Percentiles rank a stretch among this genome's conserved stretches.
phyloP scores from a whole-genome alignment of 2,797 vertebrate genomes.

The Carapus acus region DNA sequence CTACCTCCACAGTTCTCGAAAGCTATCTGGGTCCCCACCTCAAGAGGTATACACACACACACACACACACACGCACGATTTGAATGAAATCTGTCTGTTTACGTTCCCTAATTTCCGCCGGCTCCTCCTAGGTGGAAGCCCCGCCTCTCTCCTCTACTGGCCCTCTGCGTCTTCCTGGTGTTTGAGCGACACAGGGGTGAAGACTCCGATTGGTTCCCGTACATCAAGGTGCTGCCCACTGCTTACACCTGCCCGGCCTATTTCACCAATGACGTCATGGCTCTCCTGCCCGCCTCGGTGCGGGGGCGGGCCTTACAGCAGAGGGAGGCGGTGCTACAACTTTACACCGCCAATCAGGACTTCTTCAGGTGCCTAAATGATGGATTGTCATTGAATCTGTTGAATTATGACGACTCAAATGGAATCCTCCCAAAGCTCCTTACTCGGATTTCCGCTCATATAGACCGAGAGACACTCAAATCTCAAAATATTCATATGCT shows the following conservation, averaged over 20 bases:
- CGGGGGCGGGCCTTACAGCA: slow-evolving; percentile 73
- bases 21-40: slow-evolving; percentile 82
- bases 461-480: too few relatives aligned
- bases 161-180: slow-evolving; percentile 84
- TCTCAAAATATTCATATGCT: too few relatives aligned
- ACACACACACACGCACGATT: background rate
- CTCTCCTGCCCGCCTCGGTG: slow-evolving; percentile 72
- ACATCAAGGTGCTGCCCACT: slow-evolving; percentile 80
- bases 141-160: slow-evolving; percentile 77
- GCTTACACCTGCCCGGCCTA: slow-evolving; percentile 82
- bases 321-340: slow-evolving; percentile 62
- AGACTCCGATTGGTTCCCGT: slow-evolving; percentile 82
- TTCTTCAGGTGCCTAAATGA: slow-evolving; percentile 69
- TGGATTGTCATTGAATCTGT: too few relatives aligned
- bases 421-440: too few relatives aligned
- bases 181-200: slow-evolving; percentile 76
- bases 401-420: too few relatives aligned
- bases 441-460: too few relatives aligned
- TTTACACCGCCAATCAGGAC: slow-evolving; percentile 66
- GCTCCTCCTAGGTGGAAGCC: slow-evolving; percentile 77
- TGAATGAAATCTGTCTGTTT: background rate
- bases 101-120: background rate
- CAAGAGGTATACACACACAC: slow-evolving; percentile 65
- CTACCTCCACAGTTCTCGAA: slow-evolving; percentile 79
- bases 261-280: slow-evolving; percentile 63